These are phyloP conservation scores for Mesoclemmys tuberculata DNA, from an alignment of 2,113 vertebrate species.

Conservation along the genomic window DNA sequence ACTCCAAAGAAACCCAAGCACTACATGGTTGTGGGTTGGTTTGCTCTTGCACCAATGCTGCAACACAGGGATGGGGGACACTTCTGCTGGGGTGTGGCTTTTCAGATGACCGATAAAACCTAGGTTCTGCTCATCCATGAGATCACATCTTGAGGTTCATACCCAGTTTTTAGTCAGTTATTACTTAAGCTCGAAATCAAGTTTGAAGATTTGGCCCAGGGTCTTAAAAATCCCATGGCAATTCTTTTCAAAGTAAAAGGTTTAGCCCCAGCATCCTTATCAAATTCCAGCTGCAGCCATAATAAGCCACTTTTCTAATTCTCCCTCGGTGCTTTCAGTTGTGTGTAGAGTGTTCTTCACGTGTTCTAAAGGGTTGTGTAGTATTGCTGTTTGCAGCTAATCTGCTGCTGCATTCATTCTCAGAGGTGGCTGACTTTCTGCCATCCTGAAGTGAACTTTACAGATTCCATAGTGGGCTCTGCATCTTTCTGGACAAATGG, in stretches of 20 bases:
- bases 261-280: background rate
- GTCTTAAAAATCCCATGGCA: background rate
- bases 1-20: background rate
- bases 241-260: background rate
- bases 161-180: background rate
- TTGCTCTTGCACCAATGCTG: background rate
- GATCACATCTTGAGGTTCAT: background rate
- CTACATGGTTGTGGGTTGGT: background rate
- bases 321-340: background rate
- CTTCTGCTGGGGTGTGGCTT: background rate
- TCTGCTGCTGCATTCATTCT: background rate
- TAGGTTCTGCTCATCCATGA: background rate
- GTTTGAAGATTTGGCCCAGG: background rate
- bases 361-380: background rate
- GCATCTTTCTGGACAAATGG: background rate
- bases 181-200: background rate
- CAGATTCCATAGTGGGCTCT: background rate
- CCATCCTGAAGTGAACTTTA: background rate
- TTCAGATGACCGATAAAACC: background rate
- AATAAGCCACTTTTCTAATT: background rate
- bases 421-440: background rate
- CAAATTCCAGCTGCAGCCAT: background rate
- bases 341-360: background rate
- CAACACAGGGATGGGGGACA: background rate
- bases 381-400: background rate